These are phyloP conservation scores for Hassar affinis DNA, from an alignment of 2,113 vertebrate genomes.

Conservation along the genomic window DNA sequence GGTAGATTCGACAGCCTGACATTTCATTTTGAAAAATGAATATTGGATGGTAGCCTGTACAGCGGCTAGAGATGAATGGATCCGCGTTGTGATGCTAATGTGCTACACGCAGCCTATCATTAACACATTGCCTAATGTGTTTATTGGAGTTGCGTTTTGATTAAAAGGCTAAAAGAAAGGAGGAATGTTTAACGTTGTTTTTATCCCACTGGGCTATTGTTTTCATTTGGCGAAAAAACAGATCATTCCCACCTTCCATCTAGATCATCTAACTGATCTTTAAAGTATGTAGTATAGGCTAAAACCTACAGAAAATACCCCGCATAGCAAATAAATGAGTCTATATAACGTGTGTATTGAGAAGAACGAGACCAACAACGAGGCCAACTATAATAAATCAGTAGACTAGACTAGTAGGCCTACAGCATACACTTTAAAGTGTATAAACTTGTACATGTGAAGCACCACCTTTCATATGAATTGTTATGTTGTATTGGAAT, in stretches of 20 bases:
- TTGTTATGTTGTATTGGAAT: no score
- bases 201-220: slow-evolving; percentile 49
- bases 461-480: no score
- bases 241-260: slow-evolving; percentile 43
- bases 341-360: slow-evolving; percentile 4
- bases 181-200: slow-evolving; percentile 37
- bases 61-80: background rate
- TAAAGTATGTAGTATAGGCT: slow-evolving; percentile 25
- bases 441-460: no score
- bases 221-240: slow-evolving; percentile 33
- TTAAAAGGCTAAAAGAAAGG: slow-evolving; percentile 42
- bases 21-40: background rate
- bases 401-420: no score
- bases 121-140: slow-evolving; percentile 49
- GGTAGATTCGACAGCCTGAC: background rate
- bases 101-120: slow-evolving; percentile 45
- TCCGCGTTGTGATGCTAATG: slow-evolving; percentile 49
- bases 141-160: slow-evolving; percentile 50
- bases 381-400: background rate
- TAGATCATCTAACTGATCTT: slow-evolving; percentile 47
- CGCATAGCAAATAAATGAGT: background rate
- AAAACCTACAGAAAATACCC: slow-evolving; percentile 36
- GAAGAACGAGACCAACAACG: background rate
- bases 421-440: no score
- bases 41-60: background rate